Evolutionary conservation across 2,888 invertebrate genomes (phyloP), one percentile per base, ranked within the genome.

Genomic region (Catocala sponsa): DNA sequence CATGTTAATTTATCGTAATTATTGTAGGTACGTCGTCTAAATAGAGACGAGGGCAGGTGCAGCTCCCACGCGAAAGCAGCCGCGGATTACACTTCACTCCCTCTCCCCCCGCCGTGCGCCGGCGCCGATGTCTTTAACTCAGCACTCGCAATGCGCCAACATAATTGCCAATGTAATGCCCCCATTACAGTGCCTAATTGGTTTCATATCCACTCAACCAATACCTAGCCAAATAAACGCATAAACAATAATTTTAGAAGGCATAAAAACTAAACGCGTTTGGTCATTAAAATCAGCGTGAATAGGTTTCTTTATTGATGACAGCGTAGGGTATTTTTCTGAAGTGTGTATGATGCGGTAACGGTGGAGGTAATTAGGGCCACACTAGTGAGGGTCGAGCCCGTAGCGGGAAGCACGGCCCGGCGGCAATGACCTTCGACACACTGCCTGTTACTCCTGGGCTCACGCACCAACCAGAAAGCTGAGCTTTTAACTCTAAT

Each of bases 31-130:
- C 63, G 76, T 79, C 78, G 77, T 76, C 74, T 80, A 74, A 78
- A 82, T 65, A 70, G 65, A 74, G 55, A 65, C 65, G 65, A 65
- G 73, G 78, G 78, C 85, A 84, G 84, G 81, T 85, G 83, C 74
- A 77, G 79, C 82, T 85, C 83, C 83, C 84, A 85, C 84, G 85
- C 81, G 77, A 83, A 83, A 83, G 76, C 76, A 78, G 69, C 70
- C 69, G 72, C 72, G 71, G 78, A 79, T 80, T 79, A 80, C 74
- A 70, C 62, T 59, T 61, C 66, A 63, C 65, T 46, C 65, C 56
- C 73, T 60, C 51, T 38, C 35, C 61, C 55, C 63, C 49, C 65
- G 42, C 47, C 43, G 51, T 59, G 74, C 72, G 63, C 55, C 53
- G 67, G 61, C 74, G 70, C 64, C 59, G 66, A 25, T 43, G 25